phyloP scores from a whole-genome alignment of 2,797 vertebrate species.

The Sebastes matsubarae region DNA sequence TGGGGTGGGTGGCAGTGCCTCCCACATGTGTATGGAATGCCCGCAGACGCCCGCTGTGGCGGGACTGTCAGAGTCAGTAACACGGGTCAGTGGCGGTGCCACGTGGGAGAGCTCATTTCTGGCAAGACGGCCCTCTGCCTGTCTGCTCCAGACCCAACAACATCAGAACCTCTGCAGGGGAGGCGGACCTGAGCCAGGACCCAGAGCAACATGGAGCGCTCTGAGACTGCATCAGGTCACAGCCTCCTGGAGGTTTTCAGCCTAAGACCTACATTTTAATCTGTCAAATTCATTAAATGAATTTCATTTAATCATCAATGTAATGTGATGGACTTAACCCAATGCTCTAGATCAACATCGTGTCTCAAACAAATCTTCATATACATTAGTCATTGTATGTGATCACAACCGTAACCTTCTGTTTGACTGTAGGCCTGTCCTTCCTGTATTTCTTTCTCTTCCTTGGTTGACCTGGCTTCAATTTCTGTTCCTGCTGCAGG shows the following conservation, averaged over 20 bases:
- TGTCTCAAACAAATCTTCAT: not conserved
- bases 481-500: constrained; percentile 87
- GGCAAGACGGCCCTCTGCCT: constrained; percentile 62
- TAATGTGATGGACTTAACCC: not conserved
- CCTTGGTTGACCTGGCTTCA: constrained; percentile 79
- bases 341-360: not conserved
- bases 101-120: constrained; percentile 79
- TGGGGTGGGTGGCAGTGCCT: constrained; percentile 82
- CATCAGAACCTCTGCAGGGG: constrained; percentile 73
- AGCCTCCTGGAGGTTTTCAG: constrained; percentile 43
- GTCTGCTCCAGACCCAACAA: constrained; percentile 69
- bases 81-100: constrained; percentile 79
- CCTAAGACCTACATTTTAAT: constrained; percentile 26
- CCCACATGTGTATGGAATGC: constrained; percentile 83
- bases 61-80: constrained; percentile 84
- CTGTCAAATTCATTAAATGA: constrained; percentile 37
- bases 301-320: constrained; percentile 38
- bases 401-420: not conserved
- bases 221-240: constrained; percentile 49
- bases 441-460: constrained; percentile 28
- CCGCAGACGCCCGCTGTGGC: constrained; percentile 74
- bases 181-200: constrained; percentile 64
- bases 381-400: not conserved
- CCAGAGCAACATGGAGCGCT: constrained; percentile 55
- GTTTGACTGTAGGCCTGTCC: not conserved